phyloP scores from a whole-genome alignment of 2,113 vertebrate species.

The Phycodurus eques region DNA sequence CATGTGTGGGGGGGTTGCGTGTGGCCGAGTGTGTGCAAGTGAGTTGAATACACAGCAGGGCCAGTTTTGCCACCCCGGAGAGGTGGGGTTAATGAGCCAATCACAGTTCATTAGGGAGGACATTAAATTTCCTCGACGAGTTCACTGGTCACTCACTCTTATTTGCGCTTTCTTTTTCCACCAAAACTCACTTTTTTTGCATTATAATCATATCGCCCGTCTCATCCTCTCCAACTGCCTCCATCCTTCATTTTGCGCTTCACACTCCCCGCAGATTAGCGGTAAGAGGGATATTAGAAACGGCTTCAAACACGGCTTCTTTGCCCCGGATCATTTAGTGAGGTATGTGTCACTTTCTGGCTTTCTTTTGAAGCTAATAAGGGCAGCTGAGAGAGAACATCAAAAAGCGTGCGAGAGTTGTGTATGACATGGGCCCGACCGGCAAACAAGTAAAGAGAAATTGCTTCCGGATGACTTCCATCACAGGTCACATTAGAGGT shows the following conservation, averaged over 20 bases:
- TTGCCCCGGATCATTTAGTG: conserved; percentile 42
- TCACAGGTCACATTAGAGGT: conserved; percentile 23
- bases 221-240: conserved; percentile 14
- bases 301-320: conserved; percentile 51
- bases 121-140: conserved; percentile 38
- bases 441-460: conserved; percentile 25
- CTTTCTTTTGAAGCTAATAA: neutral
- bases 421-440: neutral
- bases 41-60: conserved; percentile 14
- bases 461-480: conserved; percentile 13
- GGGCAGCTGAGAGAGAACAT: conserved; percentile 15
- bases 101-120: conserved; percentile 40
- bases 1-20: conserved; percentile 25
- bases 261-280: conserved; percentile 53
- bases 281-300: conserved; percentile 61
- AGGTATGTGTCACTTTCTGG: conserved; percentile 8
- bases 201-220: conserved; percentile 6
- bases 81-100: conserved; percentile 57
- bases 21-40: conserved; percentile 9
- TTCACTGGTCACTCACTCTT: conserved; percentile 44
- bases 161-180: conserved; percentile 24
- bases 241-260: conserved; percentile 22
- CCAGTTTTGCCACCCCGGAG: conserved; percentile 20
- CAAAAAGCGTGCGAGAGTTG: conserved; percentile 7
- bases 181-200: conserved; percentile 19